phyloP scores from a whole-genome alignment of 2,888 invertebrate species.

The Hybos culiciformis region DNA sequence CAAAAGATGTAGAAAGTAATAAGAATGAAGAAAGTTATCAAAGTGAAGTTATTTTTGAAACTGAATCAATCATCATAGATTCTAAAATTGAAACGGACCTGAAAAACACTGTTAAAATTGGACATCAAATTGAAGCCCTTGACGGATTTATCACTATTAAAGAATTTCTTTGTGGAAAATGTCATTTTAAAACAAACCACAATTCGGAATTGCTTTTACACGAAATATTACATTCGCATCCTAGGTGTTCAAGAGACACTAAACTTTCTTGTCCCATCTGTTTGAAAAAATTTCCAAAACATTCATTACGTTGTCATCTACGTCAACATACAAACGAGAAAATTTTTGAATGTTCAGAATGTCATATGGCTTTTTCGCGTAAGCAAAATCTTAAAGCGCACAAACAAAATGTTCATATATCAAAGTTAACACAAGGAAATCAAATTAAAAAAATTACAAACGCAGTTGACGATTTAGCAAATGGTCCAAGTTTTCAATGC shows the following conservation, averaged over 20 bases:
- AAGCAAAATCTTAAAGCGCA: slow-evolving; percentile 53
- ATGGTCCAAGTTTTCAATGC: slow-evolving; percentile 23
- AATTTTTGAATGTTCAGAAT: slow-evolving; percentile 50
- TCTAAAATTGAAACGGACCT: no score
- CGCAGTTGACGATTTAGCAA: not conserved
- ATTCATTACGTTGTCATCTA: slow-evolving; percentile 54
- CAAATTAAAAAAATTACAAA: not conserved
- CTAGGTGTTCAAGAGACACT: slow-evolving; percentile 11
- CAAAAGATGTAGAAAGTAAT: no score
- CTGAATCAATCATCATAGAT: no score
- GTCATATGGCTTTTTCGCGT: slow-evolving; percentile 49
- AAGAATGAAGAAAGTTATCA: no score
- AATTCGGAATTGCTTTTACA: slow-evolving; percentile 62
- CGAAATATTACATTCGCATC: slow-evolving; percentile 46
- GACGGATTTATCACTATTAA: no score
- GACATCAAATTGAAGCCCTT: no score
- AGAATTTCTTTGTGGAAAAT: not conserved
- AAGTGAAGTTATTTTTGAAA: no score
- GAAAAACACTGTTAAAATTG: no score
- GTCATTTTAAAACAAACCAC: slow-evolving; percentile 37
- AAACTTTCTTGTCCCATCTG: slow-evolving; percentile 51
- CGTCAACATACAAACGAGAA: slow-evolving; percentile 61
- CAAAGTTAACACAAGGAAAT: not conserved
- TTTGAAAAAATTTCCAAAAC: slow-evolving; percentile 47
- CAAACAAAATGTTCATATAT: slow-evolving; percentile 38